Conservation (phyloP, 2,888 invertebrate species). For the Galerucella nymphaeae region DNA sequence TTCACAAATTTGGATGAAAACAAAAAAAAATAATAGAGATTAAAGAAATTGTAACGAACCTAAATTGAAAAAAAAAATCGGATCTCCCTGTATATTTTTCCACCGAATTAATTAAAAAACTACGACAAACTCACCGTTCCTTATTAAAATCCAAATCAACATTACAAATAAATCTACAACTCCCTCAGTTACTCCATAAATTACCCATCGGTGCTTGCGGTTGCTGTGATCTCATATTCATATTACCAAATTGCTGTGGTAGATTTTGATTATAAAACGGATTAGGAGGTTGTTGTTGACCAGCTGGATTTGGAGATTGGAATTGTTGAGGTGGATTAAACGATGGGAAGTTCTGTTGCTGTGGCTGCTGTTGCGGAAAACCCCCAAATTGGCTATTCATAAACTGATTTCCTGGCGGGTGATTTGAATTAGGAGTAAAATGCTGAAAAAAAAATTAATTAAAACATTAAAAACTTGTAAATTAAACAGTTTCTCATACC, state of each 20-base stretch:
- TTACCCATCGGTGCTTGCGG: conserved; percentile 52
- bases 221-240: conserved; percentile 60
- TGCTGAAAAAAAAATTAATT: neutral
- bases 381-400: conserved; percentile 32
- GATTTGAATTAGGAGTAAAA: conserved; percentile 13
- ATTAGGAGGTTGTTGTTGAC: conserved; percentile 51
- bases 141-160: neutral
- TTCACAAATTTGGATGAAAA: neutral
- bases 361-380: conserved; percentile 19
- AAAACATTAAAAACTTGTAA: neutral
- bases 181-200: conserved; percentile 60
- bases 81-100: neutral
- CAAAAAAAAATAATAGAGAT: neutral
- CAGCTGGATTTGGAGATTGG: conserved; percentile 8
- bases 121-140: neutral
- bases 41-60: neutral
- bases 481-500: neutral
- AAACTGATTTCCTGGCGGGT: conserved; percentile 7
- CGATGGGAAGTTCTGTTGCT: conserved; percentile 22
- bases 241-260: conserved; percentile 68
- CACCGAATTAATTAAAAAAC: neutral
- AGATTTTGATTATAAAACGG: conserved; percentile 60
- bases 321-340: conserved; percentile 23
- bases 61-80: neutral
- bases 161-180: conserved; percentile 7